Conservation (phyloP, 2,113 vertebrate species). For the Gymnocephalus cernua region DNA sequence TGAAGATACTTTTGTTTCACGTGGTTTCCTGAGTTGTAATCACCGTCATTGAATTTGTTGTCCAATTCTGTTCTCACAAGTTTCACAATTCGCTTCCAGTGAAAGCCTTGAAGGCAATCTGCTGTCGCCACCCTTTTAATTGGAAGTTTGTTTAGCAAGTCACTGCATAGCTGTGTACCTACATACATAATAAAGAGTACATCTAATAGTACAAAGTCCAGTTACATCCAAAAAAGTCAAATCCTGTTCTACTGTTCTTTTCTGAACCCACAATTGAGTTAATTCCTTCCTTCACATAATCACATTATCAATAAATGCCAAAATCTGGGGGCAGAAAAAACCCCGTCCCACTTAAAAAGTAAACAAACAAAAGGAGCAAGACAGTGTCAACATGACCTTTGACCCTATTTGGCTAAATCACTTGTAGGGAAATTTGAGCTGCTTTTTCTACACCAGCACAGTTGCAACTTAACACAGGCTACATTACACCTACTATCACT, state of each 20-base stretch:
- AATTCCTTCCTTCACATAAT: not conserved
- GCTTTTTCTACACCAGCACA: not conserved
- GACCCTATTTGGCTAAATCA: conserved; percentile 26
- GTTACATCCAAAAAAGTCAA: not conserved
- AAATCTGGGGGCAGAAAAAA: not conserved
- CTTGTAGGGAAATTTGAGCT: not conserved
- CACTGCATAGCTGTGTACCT: not conserved
- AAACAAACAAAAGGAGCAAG: conserved; percentile 30
- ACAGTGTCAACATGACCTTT: conserved; percentile 46
- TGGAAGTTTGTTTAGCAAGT: not conserved
- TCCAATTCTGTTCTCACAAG: not conserved
- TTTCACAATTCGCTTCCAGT: not conserved
- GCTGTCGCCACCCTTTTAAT: not conserved
- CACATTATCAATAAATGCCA: not conserved
- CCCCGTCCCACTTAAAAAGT: not conserved
- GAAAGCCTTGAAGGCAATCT: not conserved
- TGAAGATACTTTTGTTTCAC: not conserved
- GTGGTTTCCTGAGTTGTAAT: not conserved
- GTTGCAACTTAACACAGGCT: not conserved
- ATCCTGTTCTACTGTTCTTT: not conserved
- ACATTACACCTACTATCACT: not conserved
- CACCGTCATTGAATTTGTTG: not conserved
- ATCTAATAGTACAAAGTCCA: not conserved
- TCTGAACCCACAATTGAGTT: not conserved
- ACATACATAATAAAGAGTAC: not conserved